Evolutionary conservation across 2,113 vertebrate species (phyloP).

Genomic region (Paralichthys olivaceus): DNA sequence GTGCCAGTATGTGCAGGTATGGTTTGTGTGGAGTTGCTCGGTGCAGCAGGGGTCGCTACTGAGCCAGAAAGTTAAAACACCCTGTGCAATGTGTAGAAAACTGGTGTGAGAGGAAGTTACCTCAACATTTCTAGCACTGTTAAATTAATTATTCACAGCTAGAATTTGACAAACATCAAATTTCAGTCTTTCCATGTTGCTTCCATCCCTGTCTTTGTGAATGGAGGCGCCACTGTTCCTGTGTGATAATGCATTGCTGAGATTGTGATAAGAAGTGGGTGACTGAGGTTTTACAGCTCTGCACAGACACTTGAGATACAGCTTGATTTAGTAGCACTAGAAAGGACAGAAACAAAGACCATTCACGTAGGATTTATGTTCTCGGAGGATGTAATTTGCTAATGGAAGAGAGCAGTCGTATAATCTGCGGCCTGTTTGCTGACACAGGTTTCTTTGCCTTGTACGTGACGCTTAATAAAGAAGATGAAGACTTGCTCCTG

Average conservation of each 20-base stretch:
- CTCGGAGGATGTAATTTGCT: slow-evolving; percentile 42
- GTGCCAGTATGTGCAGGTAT: neutral
- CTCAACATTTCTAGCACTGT: too few relatives aligned
- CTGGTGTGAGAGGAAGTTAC: neutral
- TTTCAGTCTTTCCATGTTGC: neutral
- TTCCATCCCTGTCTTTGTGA: slow-evolving; percentile 1
- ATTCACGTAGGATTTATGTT: slow-evolving; percentile 38
- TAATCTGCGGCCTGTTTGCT: slow-evolving; percentile 13
- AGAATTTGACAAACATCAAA: neutral
- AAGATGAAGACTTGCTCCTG: neutral
- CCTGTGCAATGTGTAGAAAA: neutral
- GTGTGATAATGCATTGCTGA: slow-evolving; percentile 36
- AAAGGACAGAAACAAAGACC: slow-evolving; percentile 46
- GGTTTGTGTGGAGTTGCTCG: neutral
- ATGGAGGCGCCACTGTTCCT: slow-evolving; percentile 6
- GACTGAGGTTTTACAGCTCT: slow-evolving; percentile 48
- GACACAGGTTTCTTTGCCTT: slow-evolving; percentile 19
- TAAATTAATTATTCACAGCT: too few relatives aligned
- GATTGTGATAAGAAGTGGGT: slow-evolving; percentile 2
- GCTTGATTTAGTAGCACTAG: slow-evolving; percentile 48
- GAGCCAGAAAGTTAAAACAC: slow-evolving; percentile 4
- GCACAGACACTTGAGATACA: slow-evolving; percentile 19
- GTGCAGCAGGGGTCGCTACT: neutral
- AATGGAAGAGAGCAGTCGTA: slow-evolving; percentile 31
- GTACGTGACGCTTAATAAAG: neutral